Evolutionary conservation across 2,797 vertebrate species (phyloP).

Genomic region (Perodicticus potto): DNA sequence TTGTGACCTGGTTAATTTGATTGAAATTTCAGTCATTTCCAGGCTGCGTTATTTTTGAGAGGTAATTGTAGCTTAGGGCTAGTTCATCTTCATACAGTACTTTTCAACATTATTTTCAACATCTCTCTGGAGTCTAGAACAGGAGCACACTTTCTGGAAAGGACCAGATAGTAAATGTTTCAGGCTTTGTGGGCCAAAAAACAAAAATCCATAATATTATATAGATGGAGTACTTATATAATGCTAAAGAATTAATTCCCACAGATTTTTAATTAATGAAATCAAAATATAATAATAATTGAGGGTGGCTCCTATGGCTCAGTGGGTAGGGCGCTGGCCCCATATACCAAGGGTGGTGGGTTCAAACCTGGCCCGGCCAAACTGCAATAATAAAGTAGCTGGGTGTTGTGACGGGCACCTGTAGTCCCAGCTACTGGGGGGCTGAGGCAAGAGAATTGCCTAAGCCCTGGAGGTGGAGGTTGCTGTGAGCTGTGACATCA

Average conservation of each 20-base stretch:
- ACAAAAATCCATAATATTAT: neutral
- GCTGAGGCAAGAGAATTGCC: too few species aligned
- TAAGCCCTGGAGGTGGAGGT: too few species aligned
- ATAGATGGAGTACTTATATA: neutral
- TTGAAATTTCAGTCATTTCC: constrained; percentile 67
- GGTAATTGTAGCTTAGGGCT: constrained; percentile 66
- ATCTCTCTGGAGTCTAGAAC: constrained; percentile 51
- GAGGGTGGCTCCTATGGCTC: too few species aligned
- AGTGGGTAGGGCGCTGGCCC: too few species aligned
- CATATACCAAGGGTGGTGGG: too few species aligned
- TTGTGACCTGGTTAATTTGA: constrained; percentile 73
- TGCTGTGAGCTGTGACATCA: too few species aligned
- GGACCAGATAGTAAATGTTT: neutral
- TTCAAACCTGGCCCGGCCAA: too few species aligned
- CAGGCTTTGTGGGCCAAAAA: neutral
- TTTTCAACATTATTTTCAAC: constrained; percentile 45
- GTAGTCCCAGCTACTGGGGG: too few species aligned
- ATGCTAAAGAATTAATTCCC: constrained; percentile 8
- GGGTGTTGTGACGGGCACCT: too few species aligned
- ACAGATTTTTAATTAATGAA: constrained; percentile 24
- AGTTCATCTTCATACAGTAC: neutral
- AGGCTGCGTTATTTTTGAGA: constrained; percentile 65
- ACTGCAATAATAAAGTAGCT: too few species aligned
- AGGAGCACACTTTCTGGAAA: constrained; percentile 46
- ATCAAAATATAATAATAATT: constrained; percentile 35